Evolutionary conservation across 2,888 invertebrate species (phyloP).

Genomic region (Lycia hirtaria): DNA sequence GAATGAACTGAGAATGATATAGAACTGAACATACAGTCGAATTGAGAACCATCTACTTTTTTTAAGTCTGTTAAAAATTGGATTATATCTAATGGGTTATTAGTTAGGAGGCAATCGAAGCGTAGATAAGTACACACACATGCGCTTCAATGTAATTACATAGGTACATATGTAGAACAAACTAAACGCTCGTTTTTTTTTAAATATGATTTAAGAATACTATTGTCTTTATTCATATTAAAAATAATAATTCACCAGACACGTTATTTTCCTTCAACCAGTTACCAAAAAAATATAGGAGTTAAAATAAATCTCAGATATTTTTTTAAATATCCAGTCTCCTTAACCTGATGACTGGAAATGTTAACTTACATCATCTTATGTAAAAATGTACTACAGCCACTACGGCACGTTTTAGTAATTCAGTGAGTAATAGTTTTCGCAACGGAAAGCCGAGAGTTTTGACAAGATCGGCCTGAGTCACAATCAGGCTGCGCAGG

Average conservation of each 20-base stretch:
- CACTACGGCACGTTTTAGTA: slow-evolving; percentile 16
- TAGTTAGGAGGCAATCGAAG: too few relatives aligned
- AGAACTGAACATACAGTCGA: too few relatives aligned
- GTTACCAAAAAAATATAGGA: too few relatives aligned
- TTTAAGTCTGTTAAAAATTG: too few relatives aligned
- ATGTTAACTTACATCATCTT: slow-evolving; percentile 33
- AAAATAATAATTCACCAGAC: background rate
- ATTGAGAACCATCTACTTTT: too few relatives aligned
- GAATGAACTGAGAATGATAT: too few relatives aligned
- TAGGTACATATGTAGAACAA: too few relatives aligned
- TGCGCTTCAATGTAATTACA: too few relatives aligned
- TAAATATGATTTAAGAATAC: too few relatives aligned
- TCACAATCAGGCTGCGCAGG: slow-evolving; percentile 38
- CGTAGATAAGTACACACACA: too few relatives aligned
- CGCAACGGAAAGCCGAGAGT: slow-evolving; percentile 36
- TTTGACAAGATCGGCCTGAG: slow-evolving; percentile 36
- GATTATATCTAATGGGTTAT: too few relatives aligned
- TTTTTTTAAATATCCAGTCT: slow-evolving; percentile 3
- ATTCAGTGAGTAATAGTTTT: slow-evolving; percentile 40
- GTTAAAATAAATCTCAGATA: background rate
- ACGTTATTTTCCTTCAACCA: background rate
- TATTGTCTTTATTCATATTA: background rate
- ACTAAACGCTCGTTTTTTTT: too few relatives aligned
- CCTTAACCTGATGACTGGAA: slow-evolving; percentile 8
- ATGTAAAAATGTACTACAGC: slow-evolving; percentile 26